Evolutionary conservation across 2,113 vertebrate genomes (phyloP).

Genomic region (Andinoacara biseriatus): DNA sequence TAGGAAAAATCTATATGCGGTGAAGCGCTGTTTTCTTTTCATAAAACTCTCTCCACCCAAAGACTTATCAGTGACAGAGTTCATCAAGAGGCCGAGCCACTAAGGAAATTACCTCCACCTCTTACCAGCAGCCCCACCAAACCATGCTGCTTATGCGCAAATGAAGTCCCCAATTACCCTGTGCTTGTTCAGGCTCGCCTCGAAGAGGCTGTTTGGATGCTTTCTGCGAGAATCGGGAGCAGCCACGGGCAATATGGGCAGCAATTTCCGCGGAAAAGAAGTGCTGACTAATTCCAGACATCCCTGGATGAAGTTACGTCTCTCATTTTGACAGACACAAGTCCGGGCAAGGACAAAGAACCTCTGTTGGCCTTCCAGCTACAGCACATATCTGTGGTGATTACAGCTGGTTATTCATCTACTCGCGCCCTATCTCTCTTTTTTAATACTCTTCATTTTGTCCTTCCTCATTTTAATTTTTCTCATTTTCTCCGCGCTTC

Average conservation of each 20-base stretch:
- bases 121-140: not conserved
- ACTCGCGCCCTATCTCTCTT: constrained; percentile 4
- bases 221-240: not conserved
- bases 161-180: constrained; percentile 19
- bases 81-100: constrained; percentile 19
- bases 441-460: constrained; percentile 53
- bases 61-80: not conserved
- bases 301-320: constrained; percentile 37
- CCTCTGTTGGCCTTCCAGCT: constrained; percentile 17
- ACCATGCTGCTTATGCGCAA: constrained; percentile 23
- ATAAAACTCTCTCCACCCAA: not conserved
- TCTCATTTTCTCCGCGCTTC: constrained; percentile 44
- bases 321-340: constrained; percentile 38
- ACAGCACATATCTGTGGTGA: constrained; percentile 32
- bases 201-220: not conserved
- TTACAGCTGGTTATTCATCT: constrained; percentile 36
- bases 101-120: constrained; percentile 23
- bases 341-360: constrained; percentile 41
- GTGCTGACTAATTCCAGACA: constrained; percentile 50
- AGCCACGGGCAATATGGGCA: constrained; percentile 18
- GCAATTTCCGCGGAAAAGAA: constrained; percentile 15
- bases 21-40: not conserved
- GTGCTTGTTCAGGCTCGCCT: not conserved
- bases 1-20: not conserved
- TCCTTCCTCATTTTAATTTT: constrained; percentile 50